phyloP scores from a whole-genome alignment of 2,113 vertebrate genomes.

The Octodon degus region DNA sequence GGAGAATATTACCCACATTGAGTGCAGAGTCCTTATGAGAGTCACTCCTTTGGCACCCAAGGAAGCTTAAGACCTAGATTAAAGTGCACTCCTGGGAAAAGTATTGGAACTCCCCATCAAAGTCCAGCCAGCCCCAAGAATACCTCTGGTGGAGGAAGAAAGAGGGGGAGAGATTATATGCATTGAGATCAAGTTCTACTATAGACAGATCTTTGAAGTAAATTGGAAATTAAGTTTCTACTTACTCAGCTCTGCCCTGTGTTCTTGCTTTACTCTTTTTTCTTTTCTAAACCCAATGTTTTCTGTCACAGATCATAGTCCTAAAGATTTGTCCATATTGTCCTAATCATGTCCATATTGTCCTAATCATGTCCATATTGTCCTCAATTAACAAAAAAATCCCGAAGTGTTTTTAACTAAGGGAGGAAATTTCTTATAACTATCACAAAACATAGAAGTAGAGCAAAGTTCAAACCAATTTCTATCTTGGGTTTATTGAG shows the following conservation, averaged over 20 bases:
- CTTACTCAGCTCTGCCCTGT: neutral
- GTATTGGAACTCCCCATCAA: neutral
- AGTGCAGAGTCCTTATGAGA: neutral
- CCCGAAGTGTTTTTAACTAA: neutral
- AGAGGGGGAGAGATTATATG: neutral
- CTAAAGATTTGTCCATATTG: neutral
- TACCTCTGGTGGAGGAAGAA: neutral
- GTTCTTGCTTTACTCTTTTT: neutral
- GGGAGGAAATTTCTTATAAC: neutral
- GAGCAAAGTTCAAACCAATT: neutral
- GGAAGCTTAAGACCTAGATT: neutral
- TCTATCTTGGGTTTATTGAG: neutral
- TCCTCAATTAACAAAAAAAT: slow-evolving; percentile 13
- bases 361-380: neutral
- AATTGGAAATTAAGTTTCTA: neutral
- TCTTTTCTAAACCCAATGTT: neutral
- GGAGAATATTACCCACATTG: neutral
- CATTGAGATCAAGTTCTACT: neutral
- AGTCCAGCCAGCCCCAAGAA: neutral
- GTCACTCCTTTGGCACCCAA: neutral
- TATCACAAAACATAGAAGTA: slow-evolving; percentile 20
- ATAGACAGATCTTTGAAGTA: neutral
- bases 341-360: neutral
- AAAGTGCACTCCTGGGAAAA: neutral
- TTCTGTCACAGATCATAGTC: neutral